Evolutionary conservation across 2,888 invertebrate genomes (phyloP), one percentile per base, ranked within the genome.

Genomic region (Argyra leucocephala): DNA sequence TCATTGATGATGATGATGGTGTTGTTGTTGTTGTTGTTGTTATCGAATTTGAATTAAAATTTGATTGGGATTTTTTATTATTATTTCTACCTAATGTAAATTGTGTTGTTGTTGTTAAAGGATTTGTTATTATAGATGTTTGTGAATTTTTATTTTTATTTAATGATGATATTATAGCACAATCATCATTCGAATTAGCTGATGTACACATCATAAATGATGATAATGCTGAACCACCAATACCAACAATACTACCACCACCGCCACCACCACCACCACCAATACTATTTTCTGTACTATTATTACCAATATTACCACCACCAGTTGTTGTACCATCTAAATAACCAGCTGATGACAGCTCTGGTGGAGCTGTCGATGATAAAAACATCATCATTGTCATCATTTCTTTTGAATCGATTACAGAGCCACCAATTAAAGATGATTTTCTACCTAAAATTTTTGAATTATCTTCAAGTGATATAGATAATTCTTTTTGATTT

Each of bases 351-450:
- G 64, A 62, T 37, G 66, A 37, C 22, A 66, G 60, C 37, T 66
- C 66, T 5, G 65, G 64, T 36, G 68, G 68, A n/a, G 67, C 61
- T n/a, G 66, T 64, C 18, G 68, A 63, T 57, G 67, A 64, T 31
- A 69, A 57, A 48, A 69, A 67, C 68, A 69, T 69, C 67, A 69
- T 69, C 67, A 67, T 69, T 22, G 67, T 65, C 68, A 67, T 68
- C 65, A 64, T 67, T 31, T 68, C 67, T 59, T 67, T 62, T 4
- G 63, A 22, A 22, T 62, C 18, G 26, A 23, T 59, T 59, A 22
- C 23, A 31, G 58, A 22, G 5, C 37, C 37, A 15, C 37, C 37
- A 37, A 37, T 37, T 3, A 37, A 15, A 10, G 37, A 37, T 37
- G 37, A 37, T 37, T 37, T 57, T 37, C 37, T 37, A 37, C 37